Conservation (phyloP, 1,140 invertebrate genomes). For the Bombus terrestris region DNA sequence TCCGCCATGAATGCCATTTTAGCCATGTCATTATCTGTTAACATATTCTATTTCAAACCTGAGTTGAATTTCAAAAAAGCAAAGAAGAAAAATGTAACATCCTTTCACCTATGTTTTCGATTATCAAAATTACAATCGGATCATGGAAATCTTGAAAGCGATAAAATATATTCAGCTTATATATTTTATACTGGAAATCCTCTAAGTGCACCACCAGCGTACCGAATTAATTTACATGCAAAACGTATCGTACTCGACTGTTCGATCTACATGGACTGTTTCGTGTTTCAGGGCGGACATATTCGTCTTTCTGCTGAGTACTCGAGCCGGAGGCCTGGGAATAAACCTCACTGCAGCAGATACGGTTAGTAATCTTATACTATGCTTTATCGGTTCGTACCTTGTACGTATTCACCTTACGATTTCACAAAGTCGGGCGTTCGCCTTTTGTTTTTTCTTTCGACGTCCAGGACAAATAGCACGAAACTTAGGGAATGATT, state of each 20-base stretch:
- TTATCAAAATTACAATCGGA: neutral
- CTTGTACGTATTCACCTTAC: slow-evolving; percentile 43
- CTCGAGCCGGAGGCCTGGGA: slow-evolving; percentile 97
- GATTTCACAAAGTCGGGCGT: neutral
- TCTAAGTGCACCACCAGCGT: slow-evolving; percentile 58
- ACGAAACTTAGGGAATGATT: neutral
- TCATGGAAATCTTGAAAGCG: slow-evolving; percentile 48
- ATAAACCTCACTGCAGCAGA: slow-evolving; percentile 99
- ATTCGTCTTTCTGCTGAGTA: slow-evolving; percentile 98
- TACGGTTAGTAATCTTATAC: slow-evolving; percentile 86
- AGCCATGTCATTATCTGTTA: neutral
- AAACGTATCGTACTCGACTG: slow-evolving; percentile 46
- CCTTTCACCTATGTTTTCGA: neutral
- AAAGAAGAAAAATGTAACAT: neutral
- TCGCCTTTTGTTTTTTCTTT: neutral
- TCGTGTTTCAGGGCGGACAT: slow-evolving; percentile 89
- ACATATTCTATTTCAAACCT: neutral
- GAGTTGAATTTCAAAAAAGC: too few relatives aligned
- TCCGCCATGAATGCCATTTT: slow-evolving; percentile 6
- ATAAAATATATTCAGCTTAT: slow-evolving; percentile 21
- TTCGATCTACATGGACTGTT: slow-evolving; percentile 65
- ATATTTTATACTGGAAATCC: slow-evolving; percentile 64
- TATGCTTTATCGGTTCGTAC: slow-evolving; percentile 9
- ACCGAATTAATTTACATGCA: slow-evolving; percentile 75
- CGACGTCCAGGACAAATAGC: too few relatives aligned